Evolutionary conservation across 2,888 invertebrate genomes (phyloP).

Genomic region (Drosophila helvetica): DNA sequence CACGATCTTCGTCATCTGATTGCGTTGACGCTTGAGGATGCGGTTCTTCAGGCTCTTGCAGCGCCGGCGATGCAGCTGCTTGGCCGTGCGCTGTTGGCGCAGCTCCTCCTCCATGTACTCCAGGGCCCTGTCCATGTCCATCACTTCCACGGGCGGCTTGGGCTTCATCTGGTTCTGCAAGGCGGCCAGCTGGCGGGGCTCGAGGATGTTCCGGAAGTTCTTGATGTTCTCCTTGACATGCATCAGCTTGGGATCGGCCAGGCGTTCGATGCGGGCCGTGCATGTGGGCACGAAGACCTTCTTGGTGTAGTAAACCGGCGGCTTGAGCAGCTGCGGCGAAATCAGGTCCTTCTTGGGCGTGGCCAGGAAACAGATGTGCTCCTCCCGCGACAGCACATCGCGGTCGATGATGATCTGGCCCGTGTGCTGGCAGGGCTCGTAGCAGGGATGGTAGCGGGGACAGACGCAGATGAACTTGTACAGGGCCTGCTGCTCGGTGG

Average conservation of each 20-base stretch:
- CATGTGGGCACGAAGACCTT: conserved; percentile 75
- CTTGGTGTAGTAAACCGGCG: conserved; percentile 60
- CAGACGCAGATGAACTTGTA: conserved; percentile 74
- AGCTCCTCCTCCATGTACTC: conserved; percentile 80
- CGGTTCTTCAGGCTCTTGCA: conserved; percentile 71
- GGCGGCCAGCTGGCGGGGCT: conserved; percentile 62
- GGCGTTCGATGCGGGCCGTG: conserved; percentile 79
- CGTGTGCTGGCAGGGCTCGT: conserved; percentile 78
- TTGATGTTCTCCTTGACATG: conserved; percentile 71
- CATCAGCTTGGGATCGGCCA: conserved; percentile 74
- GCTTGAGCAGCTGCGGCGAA: conserved; percentile 49
- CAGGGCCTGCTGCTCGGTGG: conserved; percentile 54
- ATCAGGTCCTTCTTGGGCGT: conserved; percentile 77
- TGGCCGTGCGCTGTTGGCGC: conserved; percentile 68
- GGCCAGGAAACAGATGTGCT: conserved; percentile 80
- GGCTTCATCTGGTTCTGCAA: conserved; percentile 69
- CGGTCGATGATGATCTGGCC: conserved; percentile 81
- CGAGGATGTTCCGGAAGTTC: conserved; percentile 61
- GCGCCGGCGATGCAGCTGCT: conserved; percentile 55
- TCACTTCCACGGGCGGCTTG: conserved; percentile 64
- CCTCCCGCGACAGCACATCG: conserved; percentile 79
- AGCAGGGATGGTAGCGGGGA: conserved; percentile 72
- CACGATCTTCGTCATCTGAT: conserved; percentile 78
- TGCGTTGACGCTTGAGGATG: conserved; percentile 68
- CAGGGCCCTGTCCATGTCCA: conserved; percentile 75